Evolutionary conservation across 1,140 invertebrate genomes (phyloP), one percentile per base, ranked within the genome.

Genomic region (Pogonomyrmex californicus): DNA sequence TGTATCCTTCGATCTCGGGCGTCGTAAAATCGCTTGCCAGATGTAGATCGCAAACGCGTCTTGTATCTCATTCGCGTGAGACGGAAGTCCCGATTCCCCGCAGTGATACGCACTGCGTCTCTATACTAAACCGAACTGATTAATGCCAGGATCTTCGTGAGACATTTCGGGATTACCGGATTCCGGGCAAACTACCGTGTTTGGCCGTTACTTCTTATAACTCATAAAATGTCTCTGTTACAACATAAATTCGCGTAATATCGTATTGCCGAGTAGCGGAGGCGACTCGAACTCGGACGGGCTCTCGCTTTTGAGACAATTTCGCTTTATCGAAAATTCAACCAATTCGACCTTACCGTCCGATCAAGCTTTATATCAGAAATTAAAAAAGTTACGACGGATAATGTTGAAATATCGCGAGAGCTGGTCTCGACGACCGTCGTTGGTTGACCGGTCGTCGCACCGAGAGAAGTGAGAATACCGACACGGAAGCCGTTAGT

Each of bases 111-210:
- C 47, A 5, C 62, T n/a, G 62, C 30, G 56, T 83, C 41, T 83
- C 68, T 83, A 75, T 75, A n/a, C n/a, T n/a, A 83, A 83, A 7
- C 54, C 54, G 54, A 60, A 30, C 54, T 75, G 41, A 83, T 83
- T 83, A 73, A 82, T 12, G 54, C 79, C 47, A 60, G 78, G 51
- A 7, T 41, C 9, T 58, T 60, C 54, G 41, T 33, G 56, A 23
- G 9, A 56, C 4, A 12, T 14, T 4, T n/a, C 38, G 10, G 17
- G 47, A 71, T 51, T 36, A 36, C 7, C 41, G 54, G 2, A 12
- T 82, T 44, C 12, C 36, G 23, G 17, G 10, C 23, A 17, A 79
- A 66, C 14, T 4, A 30, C 12, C 36, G 5, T 17, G 23, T 23
- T 78, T 36, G 5, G 6, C 7, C 17, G 23, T 41, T 41, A 56